A percentile compares a stretch with the other conserved stretches of the same genome.
phyloP scores from a whole-genome alignment of 2,113 vertebrate species.

The Urocolius indicus region DNA sequence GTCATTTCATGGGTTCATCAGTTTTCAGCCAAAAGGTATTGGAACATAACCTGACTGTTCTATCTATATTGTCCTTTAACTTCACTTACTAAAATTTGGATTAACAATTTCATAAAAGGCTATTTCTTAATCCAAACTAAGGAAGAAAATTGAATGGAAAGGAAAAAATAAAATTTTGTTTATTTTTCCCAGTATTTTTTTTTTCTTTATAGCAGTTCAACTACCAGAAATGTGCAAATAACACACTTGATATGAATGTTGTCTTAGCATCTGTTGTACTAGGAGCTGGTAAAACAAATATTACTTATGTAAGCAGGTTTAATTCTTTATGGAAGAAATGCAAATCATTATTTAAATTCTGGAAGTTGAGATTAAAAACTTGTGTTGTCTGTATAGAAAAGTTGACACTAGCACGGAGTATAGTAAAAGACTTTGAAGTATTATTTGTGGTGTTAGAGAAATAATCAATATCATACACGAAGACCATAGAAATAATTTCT shows the following conservation, averaged over 20 bases:
- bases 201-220: background rate
- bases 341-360: background rate
- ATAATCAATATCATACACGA: background rate
- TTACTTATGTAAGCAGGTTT: background rate
- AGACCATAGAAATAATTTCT: background rate
- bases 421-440: background rate
- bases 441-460: background rate
- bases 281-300: fast-evolving
- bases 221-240: background rate
- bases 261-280: background rate
- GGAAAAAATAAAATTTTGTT: background rate
- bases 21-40: background rate
- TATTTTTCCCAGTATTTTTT: background rate
- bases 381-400: background rate
- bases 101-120: background rate
- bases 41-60: background rate
- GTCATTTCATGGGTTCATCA: background rate
- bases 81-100: background rate
- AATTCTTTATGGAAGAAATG: background rate
- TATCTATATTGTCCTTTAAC: background rate
- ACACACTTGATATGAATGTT: background rate
- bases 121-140: background rate
- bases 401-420: background rate
- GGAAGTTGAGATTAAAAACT: background rate
- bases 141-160: background rate